phyloP scores from a whole-genome alignment of 2,888 invertebrate species.

The Microchrysa polita region DNA sequence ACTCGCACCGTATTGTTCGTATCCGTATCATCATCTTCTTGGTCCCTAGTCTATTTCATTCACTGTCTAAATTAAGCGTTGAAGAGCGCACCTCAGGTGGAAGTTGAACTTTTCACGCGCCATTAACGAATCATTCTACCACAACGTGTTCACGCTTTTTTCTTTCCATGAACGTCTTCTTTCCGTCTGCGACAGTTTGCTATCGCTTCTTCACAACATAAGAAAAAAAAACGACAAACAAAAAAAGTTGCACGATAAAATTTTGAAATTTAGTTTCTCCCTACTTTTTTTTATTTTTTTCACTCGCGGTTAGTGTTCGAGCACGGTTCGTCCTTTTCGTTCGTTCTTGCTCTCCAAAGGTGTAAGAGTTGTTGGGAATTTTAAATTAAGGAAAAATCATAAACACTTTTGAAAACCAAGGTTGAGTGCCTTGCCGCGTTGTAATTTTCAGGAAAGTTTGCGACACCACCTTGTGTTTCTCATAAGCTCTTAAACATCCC shows the following conservation, averaged over 20 bases:
- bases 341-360: neutral
- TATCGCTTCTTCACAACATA: neutral
- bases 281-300: neutral
- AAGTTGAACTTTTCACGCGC: conserved; percentile 38
- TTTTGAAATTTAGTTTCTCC: conserved; percentile 16
- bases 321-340: conserved; percentile 3
- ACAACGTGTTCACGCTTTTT: conserved; percentile 20
- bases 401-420: neutral
- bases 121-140: conserved; percentile 37
- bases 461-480: too few species aligned
- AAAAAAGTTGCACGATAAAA: neutral
- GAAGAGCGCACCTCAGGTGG: conserved; percentile 39
- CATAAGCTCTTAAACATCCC: too few species aligned
- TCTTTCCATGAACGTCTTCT: neutral
- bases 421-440: neutral
- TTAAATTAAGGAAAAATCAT: conserved; percentile 38
- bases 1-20: neutral
- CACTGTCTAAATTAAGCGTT: conserved; percentile 30
- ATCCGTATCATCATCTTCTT: too few species aligned
- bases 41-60: neutral
- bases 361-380: conserved; percentile 9
- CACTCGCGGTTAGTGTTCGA: conserved; percentile 15
- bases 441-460: too few species aligned
- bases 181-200: neutral
- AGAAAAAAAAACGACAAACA: too few species aligned